A percentile compares a stretch with the other conserved stretches of the same genome.
Conservation (phyloP, 2,113 vertebrate species). For the Prietella phreatophila region DNA sequence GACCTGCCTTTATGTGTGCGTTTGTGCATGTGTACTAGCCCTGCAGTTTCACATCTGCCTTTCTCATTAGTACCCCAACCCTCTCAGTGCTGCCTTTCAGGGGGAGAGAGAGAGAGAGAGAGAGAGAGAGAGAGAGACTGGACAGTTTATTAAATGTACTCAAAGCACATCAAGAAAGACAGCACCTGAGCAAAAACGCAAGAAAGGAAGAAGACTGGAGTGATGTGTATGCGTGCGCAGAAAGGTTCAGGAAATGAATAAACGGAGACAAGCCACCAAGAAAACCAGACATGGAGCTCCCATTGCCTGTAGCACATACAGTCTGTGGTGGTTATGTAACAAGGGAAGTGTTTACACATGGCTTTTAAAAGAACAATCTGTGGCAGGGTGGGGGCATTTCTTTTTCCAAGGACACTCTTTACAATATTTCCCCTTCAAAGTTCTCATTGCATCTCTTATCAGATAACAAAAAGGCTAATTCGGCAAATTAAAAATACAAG, state of each 20-base stretch:
- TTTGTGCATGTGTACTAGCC: background rate
- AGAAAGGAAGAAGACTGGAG: constrained; percentile 52
- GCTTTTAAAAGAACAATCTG: constrained; percentile 49
- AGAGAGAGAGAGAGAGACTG: constrained; percentile 17
- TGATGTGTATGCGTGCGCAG: constrained; percentile 23
- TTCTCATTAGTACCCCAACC: constrained; percentile 40
- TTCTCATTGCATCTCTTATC: background rate
- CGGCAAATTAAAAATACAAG: constrained; percentile 26
- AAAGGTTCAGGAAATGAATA: constrained; percentile 61
- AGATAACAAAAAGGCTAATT: constrained; percentile 29
- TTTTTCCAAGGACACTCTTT: constrained; percentile 24
- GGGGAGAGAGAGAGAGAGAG: constrained; percentile 11
- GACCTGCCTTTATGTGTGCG: constrained; percentile 35
- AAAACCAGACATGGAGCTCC: constrained; percentile 72
- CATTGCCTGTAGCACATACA: constrained; percentile 59
- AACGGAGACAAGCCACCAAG: constrained; percentile 55
- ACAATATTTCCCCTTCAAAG: constrained; percentile 33
- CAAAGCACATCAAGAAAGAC: constrained; percentile 35
- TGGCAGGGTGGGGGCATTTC: constrained; percentile 9
- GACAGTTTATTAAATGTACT: constrained; percentile 51
- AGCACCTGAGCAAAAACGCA: constrained; percentile 38
- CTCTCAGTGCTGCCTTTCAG: constrained; percentile 11
- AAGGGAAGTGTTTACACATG: constrained; percentile 69
- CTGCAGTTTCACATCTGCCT: constrained; percentile 24
- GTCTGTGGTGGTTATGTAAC: constrained; percentile 67